Evolutionary conservation across 1,140 invertebrate species (phyloP).

Genomic region (Scaptodrosophila lebanonensis): DNA sequence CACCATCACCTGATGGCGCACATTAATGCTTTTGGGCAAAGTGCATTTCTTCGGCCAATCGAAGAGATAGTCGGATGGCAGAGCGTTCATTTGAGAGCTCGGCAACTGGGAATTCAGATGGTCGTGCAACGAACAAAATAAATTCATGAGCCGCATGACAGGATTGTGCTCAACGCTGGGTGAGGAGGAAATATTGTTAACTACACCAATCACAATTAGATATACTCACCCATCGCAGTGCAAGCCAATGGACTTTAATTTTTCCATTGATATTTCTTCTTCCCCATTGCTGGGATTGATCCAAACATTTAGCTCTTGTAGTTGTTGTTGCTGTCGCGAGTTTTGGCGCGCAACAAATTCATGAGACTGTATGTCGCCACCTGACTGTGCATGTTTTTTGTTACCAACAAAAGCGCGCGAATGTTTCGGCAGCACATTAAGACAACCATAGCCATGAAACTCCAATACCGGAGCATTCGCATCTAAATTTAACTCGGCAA

Average conservation of each 20-base stretch:
- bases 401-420: neutral
- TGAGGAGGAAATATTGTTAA: neutral
- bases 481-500: slow-evolving; percentile 19
- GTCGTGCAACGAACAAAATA: slow-evolving; percentile 52
- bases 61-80: slow-evolving; percentile 34
- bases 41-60: slow-evolving; percentile 22
- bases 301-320: slow-evolving; percentile 38
- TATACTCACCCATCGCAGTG: slow-evolving; percentile 28
- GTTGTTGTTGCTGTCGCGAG: slow-evolving; percentile 5
- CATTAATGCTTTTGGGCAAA: slow-evolving; percentile 39
- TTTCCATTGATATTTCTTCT: neutral
- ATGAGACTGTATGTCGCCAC: neutral
- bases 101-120: slow-evolving; percentile 32
- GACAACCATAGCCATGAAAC: slow-evolving; percentile 42
- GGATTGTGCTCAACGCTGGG: slow-evolving; percentile 26
- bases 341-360: slow-evolving; percentile 18
- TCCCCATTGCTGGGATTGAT: neutral
- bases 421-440: neutral
- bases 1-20: slow-evolving; percentile 59
- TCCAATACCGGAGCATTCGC: slow-evolving; percentile 18
- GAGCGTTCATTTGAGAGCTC: slow-evolving; percentile 18
- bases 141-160: slow-evolving; percentile 39
- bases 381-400: slow-evolving; percentile 22
- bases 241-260: neutral
- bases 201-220: neutral